Base-by-base conservation (phyloP, 1,140 invertebrate genomes). In the Heliconius himera region DNA sequence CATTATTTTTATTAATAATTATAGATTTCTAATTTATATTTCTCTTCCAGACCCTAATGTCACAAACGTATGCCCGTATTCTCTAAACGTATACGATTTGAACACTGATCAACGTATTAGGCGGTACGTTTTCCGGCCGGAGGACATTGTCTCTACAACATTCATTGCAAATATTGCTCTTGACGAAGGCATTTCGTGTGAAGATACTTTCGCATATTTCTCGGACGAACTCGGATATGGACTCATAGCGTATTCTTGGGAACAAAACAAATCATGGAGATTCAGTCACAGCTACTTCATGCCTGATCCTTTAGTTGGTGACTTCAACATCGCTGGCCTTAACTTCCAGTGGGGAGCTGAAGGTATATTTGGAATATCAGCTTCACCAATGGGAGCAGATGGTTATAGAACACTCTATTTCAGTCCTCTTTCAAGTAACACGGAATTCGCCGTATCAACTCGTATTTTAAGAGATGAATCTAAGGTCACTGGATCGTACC, bases 291-390 rank as follows among this genome's bases (percentile, higher is more conserved):
- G 96, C 74, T 98, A 95, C 89, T 97, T 98, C 89, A 95, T 97
- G 91, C 97, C 97, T 0, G 97, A 98, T 88, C 97, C 97, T 0
- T 87, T 98, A 3, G 94, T 95, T 26, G 97, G 97, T 8, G 97
- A 97, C 87, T 98, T 97, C 90, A 97, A 97, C 83, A 96, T 97
- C 60, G 96, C 95, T 8, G 97, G 97, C 3, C 88, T 98, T 1
- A 97, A 97, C 87, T 98, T 97, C 95, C 97, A 98, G 90, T 98
- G 97, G 97, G 95, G 95, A 8, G 96, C 96, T 71, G 97, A 98
- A 91, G 97, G 97, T 8, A 97, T 98, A 70, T 98, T 98, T 81
- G 97, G 97, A 1, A 96, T 98, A 91, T 96, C 96, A 1, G 87
- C 97, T 4, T 96, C 97, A 0, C 96, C 97, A 1, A 89, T 96